Percentiles rank a stretch among this genome's conserved stretches.
Conservation (phyloP, 2,113 vertebrate genomes). For the Cephalopterus ornatus region DNA sequence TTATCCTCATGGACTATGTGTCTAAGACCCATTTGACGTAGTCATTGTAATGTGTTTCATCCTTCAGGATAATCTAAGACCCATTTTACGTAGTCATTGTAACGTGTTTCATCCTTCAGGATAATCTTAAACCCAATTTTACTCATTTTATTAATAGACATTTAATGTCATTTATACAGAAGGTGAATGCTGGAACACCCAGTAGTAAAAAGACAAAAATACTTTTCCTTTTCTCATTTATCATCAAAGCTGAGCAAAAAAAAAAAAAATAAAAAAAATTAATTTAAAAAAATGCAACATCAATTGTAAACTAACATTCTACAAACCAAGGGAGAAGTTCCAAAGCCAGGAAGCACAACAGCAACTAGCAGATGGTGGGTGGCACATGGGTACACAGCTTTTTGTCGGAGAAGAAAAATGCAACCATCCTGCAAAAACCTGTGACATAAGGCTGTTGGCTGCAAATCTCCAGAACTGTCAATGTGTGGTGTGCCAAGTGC, state of each 20-base stretch:
- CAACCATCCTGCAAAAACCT: neutral
- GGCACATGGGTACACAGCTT: neutral
- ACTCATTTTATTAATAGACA: neutral
- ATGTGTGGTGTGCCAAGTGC: fast-evolving
- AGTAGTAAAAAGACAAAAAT: neutral
- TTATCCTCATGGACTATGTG: neutral
- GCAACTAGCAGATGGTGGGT: neutral
- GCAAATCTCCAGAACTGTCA: neutral
- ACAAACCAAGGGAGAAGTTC: neutral
- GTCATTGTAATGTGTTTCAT: neutral
- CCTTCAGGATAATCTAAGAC: neutral
- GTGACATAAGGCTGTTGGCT: neutral
- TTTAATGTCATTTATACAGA: neutral
- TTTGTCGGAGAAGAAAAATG: neutral
- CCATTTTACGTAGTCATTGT: neutral
- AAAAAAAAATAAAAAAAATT: neutral
- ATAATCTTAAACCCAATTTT: neutral
- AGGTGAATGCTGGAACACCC: neutral
- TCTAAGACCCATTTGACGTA: neutral
- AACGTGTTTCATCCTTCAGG: neutral
- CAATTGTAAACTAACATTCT: constrained; percentile 1
- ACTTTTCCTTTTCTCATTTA: neutral
- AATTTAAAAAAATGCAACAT: neutral
- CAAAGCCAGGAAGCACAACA: neutral
- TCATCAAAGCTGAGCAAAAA: neutral